Conservation (phyloP, 2,888 invertebrate species). For the Celastrina argiolus region DNA sequence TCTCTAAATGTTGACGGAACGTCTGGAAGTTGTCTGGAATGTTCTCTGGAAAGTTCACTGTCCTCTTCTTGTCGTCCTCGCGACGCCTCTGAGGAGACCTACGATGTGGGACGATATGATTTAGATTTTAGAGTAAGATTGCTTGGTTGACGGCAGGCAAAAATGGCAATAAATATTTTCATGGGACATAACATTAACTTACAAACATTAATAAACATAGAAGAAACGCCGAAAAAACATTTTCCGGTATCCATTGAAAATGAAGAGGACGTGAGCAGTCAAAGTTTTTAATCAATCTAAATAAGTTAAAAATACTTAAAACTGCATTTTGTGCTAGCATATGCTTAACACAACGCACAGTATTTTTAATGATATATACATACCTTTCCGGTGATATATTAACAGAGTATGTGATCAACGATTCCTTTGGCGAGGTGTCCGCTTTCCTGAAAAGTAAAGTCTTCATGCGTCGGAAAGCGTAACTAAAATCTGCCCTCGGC, state of each 20-base stretch:
- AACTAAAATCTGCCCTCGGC: slow-evolving; percentile 52
- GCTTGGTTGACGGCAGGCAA: no score
- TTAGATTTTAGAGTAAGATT: background rate
- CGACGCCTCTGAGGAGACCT: slow-evolving; percentile 46
- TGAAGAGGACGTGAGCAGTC: no score
- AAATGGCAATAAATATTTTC: no score
- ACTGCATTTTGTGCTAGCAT: no score
- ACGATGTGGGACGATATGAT: slow-evolving; percentile 7
- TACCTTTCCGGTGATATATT: slow-evolving; percentile 49
- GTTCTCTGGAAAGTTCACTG: slow-evolving; percentile 55
- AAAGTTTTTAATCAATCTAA: no score
- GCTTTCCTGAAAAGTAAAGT: slow-evolving; percentile 43
- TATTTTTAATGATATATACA: no score
- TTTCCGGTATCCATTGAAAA: no score
- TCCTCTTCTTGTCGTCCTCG: slow-evolving; percentile 49
- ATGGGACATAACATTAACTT: no score
- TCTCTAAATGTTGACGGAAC: slow-evolving; percentile 49
- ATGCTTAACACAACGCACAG: no score
- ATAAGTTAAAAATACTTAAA: no score
- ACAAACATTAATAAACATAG: no score
- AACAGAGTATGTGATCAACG: slow-evolving; percentile 43
- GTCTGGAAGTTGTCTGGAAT: slow-evolving; percentile 46
- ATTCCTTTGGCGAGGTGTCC: slow-evolving; percentile 37
- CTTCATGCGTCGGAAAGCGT: slow-evolving; percentile 53
- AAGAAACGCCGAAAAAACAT: no score